Percentiles rank a stretch among this genome's conserved stretches.
phyloP scores from a whole-genome alignment of 2,797 vertebrate genomes.

The Peromyscus attwateri region DNA sequence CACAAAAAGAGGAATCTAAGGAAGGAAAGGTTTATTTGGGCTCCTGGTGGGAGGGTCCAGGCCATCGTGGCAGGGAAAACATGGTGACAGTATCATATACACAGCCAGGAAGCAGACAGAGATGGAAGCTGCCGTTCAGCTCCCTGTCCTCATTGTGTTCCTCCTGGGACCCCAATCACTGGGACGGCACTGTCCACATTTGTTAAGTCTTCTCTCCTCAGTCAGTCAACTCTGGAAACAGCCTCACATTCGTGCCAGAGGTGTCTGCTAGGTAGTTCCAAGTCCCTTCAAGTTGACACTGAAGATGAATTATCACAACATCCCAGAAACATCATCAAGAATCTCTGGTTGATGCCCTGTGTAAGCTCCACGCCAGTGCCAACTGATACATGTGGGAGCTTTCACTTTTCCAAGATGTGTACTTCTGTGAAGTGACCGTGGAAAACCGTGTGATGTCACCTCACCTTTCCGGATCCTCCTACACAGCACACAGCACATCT shows the following conservation, averaged over 20 bases:
- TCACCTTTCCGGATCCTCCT: not conserved
- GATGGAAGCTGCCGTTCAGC: not conserved
- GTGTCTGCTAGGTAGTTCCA: not conserved
- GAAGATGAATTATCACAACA: not conserved
- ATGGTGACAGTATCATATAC: too few species aligned
- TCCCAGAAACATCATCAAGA: not conserved
- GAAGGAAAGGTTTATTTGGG: not conserved
- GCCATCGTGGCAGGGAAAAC: not conserved
- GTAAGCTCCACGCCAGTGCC: not conserved
- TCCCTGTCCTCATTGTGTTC: not conserved
- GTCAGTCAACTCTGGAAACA: not conserved
- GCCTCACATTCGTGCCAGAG: not conserved
- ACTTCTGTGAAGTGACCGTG: not conserved
- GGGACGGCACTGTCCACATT: too few species aligned
- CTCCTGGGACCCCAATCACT: not conserved
- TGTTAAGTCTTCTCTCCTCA: not conserved
- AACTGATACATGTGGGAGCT: not conserved
- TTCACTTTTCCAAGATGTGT: not conserved
- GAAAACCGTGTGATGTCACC: not conserved
- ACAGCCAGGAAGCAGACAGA: not conserved
- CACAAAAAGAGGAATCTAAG: too few species aligned
- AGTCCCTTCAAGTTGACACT: not conserved
- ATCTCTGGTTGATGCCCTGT: not conserved
- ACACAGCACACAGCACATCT: accelerated
- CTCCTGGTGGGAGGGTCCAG: not conserved